Evolutionary conservation across 2,113 vertebrate species (phyloP), one percentile per base, ranked within the genome.

Genomic region (Cryptotis parvus): DNA sequence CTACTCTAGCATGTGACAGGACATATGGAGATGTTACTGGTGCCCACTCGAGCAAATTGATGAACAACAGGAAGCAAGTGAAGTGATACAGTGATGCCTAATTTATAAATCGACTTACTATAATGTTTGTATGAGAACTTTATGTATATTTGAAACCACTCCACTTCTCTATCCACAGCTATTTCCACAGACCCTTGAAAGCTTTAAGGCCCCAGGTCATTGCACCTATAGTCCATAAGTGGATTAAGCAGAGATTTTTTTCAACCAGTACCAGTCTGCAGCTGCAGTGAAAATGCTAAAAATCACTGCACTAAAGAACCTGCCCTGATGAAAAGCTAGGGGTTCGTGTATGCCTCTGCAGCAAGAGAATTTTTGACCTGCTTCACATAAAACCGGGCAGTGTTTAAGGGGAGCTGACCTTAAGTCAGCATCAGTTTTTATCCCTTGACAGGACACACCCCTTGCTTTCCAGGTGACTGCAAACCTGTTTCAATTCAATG

Each of bases 131-230:
- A 8, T 66, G 33, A 91, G 86, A 49, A 2, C 33, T 49, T 41
- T 75, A 74, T 16, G 14, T 70, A 45, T 76, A 41, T 83, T 75
- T 89, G 31, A 11, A 86, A 49, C 9, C 5, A 70, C 37, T 65
- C 49, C 24, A 61, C 65, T 84, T 75, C 4, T 82, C 78, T 52
- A 77, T 43, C 39, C 37, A 61, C 10, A 79, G 45, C 45, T 49
- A 49, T 49, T 49, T 6, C 72, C 15, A 72, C 43, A 39, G 14
- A 92, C 89, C 10, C 87, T 68, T 80, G 43, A 85, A 89, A 84
- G 61, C 77, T 35, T 76, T 31, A 91, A 76, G 33, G 9, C 3
- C 37, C 18, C 52, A 63, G 3, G 27, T 10, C 14, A 24, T 75
- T 27, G 8, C 55, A 58, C 55, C 55, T 58, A 24, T 58, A 24